Percentiles rank a stretch among this genome's conserved stretches.
These are phyloP conservation scores for Perca fluviatilis DNA, from an alignment of 2,113 vertebrate species.

Conservation along the genomic window DNA sequence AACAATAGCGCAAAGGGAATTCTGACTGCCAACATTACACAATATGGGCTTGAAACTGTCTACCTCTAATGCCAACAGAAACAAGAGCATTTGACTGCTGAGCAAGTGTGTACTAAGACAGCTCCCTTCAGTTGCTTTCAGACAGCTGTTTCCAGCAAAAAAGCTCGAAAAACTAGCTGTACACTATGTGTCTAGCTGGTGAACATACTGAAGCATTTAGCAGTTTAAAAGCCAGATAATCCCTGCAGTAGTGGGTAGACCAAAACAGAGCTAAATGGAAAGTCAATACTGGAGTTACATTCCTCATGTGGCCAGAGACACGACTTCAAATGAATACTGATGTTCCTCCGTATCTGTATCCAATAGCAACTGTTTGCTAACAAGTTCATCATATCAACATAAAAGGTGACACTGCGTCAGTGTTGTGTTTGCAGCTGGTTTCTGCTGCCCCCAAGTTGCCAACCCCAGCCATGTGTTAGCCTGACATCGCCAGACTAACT, in stretches of 20 bases:
- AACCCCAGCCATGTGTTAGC: no score
- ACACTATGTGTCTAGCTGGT: background rate
- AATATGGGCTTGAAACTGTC: background rate
- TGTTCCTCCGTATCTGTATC: background rate
- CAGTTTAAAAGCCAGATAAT: background rate
- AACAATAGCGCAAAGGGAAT: conserved; percentile 6
- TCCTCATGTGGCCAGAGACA: background rate
- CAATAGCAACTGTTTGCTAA: background rate
- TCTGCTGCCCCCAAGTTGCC: background rate
- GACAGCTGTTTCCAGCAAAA: background rate
- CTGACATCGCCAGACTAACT: no score
- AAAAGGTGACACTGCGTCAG: background rate
- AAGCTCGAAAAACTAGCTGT: background rate
- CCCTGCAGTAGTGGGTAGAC: background rate
- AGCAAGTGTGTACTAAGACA: background rate
- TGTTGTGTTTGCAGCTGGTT: background rate
- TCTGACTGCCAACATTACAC: conserved; percentile 15
- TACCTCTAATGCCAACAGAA: conserved; percentile 19
- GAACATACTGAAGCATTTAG: conserved; percentile 2
- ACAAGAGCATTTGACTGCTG: background rate
- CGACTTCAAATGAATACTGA: background rate
- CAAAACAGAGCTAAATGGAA: background rate
- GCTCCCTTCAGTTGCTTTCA: background rate
- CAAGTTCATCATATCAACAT: no score
- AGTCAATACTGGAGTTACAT: background rate